phyloP scores from a whole-genome alignment of 2,888 invertebrate genomes.

The Osmoderma eremita region DNA sequence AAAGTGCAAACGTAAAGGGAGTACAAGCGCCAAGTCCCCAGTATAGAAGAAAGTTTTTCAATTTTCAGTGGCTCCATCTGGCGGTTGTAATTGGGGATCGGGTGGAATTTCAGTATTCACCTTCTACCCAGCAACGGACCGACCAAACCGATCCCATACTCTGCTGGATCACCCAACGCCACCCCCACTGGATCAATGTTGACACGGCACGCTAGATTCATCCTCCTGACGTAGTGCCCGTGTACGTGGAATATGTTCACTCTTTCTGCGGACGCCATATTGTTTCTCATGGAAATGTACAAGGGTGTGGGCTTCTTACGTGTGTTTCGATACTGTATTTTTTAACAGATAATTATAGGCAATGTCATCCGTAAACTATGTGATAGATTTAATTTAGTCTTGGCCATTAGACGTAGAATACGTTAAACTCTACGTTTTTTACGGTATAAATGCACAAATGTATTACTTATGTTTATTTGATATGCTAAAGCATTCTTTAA shows the following conservation, averaged over 20 bases:
- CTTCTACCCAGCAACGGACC: conserved; percentile 33
- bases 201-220: conserved; percentile 61
- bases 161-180: conserved; percentile 46
- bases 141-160: conserved; percentile 39
- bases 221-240: conserved; percentile 45
- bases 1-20: conserved; percentile 20
- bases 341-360: background rate
- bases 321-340: background rate
- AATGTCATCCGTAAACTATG: no score
- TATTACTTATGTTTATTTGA: no score
- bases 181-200: conserved; percentile 60
- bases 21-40: conserved; percentile 22
- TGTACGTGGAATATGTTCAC: conserved; percentile 53
- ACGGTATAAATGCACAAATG: no score
- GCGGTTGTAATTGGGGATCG: conserved; percentile 57
- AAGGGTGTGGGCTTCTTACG: conserved; percentile 24
- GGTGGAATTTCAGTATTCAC: conserved; percentile 45
- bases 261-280: conserved; percentile 50
- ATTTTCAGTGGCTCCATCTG: conserved; percentile 53
- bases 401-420: no score
- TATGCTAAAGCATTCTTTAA: no score
- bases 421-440: no score
- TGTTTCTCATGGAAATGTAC: conserved; percentile 46
- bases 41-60: conserved; percentile 47
- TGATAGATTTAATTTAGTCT: no score